These are phyloP conservation scores for Anguilla japonica DNA, from an alignment of 2,113 vertebrate genomes.

Conservation along the genomic window DNA sequence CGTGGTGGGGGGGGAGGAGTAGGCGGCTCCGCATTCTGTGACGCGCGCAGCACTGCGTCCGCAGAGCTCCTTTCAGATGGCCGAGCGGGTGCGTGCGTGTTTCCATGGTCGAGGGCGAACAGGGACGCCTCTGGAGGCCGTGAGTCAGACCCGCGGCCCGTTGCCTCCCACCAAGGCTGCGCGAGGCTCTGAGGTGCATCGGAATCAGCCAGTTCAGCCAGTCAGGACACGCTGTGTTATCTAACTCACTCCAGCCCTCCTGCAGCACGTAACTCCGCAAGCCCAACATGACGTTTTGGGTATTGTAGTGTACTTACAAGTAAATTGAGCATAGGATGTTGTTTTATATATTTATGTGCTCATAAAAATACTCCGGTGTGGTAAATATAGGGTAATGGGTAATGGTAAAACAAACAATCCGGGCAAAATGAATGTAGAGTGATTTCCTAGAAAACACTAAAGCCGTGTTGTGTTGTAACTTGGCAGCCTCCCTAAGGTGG, in stretches of 20 bases:
- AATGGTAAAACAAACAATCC: not conserved
- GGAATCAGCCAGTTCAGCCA: not conserved
- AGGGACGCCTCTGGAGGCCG: not conserved
- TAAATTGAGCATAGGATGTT: not conserved
- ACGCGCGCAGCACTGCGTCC: not conserved
- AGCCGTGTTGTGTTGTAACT: not conserved
- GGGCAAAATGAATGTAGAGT: not conserved
- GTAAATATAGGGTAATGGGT: not conserved
- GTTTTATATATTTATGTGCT: not conserved
- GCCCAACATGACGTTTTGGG: not conserved
- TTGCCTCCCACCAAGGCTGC: not conserved
- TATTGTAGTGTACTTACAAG: not conserved
- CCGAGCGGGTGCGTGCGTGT: not conserved
- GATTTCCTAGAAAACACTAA: not conserved
- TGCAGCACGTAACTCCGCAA: not conserved
- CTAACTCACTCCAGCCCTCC: not conserved
- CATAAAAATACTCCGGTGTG: not conserved
- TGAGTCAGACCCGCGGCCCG: not conserved
- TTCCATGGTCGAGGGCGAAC: not conserved
- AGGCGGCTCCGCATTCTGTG: not conserved
- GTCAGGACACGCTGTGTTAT: not conserved
- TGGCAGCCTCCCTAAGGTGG: not conserved
- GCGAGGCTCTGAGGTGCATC: not conserved
- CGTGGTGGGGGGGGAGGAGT: not conserved
- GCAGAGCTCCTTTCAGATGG: not conserved